Evolutionary conservation across 2,888 invertebrate genomes (phyloP), one percentile per base, ranked within the genome.

Genomic region (Maniola hyperantus): DNA sequence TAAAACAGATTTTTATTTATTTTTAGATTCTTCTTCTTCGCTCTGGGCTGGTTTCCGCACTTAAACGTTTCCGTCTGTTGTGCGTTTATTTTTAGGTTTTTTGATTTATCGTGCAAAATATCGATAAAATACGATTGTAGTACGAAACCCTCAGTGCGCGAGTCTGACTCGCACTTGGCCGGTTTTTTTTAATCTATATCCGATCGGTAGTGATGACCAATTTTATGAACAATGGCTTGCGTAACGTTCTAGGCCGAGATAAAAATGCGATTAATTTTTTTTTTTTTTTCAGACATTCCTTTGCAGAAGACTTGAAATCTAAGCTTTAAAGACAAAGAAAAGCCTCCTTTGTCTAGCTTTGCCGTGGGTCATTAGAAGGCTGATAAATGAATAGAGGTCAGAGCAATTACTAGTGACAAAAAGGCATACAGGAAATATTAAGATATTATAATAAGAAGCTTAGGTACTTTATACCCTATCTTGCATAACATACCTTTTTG

Each of bases 171-270:
- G n/a, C n/a, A n/a, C n/a, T n/a, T n/a, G n/a, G n/a, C n/a, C n/a
- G n/a, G n/a, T n/a, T n/a, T n/a, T n/a, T 59, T 65, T 53, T 13
- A 51, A 44, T 59, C 50, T 50, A 26, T n/a, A 57, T 13, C 10
- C n/a, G 48, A 63, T 39, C 26, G 42, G 10, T 36, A 8, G n/a
- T 50, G 13, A 36, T 57, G 8, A 42, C 26, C 46, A 34, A 39
- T 34, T n/a, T 33, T 13, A 39, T 5, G 34, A 18, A 39, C 39
- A 55, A 39, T 36, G 18, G 2, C 39, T 5, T 13, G 50, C 33
- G 18, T 18, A 34, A n/a, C 6, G 13, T 53, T 53, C 33, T 26
- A 53, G 4, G 6, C 11, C 13, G 4, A 10, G 50, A 20, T 13
- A 26, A n/a, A 7, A 33, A 34, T 11, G 26, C n/a, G 18, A 48